phyloP scores from a whole-genome alignment of 2,113 vertebrate genomes.

The Triplophysa siluroides region DNA sequence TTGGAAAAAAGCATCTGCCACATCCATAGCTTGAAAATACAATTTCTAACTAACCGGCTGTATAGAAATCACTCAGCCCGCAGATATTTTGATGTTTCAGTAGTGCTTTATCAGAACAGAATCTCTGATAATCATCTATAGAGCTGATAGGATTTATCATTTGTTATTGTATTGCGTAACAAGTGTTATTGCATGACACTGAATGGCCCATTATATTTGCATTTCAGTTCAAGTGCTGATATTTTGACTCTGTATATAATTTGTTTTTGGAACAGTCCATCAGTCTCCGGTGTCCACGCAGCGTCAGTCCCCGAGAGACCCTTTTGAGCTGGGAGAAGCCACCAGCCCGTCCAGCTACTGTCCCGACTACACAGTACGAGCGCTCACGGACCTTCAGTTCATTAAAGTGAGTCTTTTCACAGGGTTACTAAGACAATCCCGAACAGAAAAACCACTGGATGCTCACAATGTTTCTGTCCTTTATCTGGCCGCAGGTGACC shows the following conservation, averaged over 20 bases:
- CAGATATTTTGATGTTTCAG: not conserved
- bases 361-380: constrained; percentile 91
- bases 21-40: no score
- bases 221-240: not conserved
- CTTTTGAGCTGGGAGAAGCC: constrained; percentile 74
- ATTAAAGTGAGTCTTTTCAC: constrained; percentile 73
- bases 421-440: no score
- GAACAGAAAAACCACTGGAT: no score
- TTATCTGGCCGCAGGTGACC: constrained; percentile 73
- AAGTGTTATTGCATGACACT: not conserved
- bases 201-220: not conserved
- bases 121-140: constrained; percentile 2
- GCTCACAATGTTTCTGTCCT: no score
- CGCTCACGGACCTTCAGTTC: constrained; percentile 88
- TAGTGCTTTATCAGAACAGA: not conserved
- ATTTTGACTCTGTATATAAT: not conserved
- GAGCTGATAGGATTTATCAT: constrained; percentile 5
- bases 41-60: not conserved
- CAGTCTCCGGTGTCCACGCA: constrained; percentile 84
- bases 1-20: no score
- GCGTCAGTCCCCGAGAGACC: constrained; percentile 71
- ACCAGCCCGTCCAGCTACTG: constrained; percentile 78
- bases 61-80: not conserved
- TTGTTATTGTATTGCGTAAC: constrained; percentile 7
- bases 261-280: constrained; percentile 69